Evolutionary conservation across 2,888 invertebrate genomes (phyloP).

Genomic region (Chloromyia formosa): DNA sequence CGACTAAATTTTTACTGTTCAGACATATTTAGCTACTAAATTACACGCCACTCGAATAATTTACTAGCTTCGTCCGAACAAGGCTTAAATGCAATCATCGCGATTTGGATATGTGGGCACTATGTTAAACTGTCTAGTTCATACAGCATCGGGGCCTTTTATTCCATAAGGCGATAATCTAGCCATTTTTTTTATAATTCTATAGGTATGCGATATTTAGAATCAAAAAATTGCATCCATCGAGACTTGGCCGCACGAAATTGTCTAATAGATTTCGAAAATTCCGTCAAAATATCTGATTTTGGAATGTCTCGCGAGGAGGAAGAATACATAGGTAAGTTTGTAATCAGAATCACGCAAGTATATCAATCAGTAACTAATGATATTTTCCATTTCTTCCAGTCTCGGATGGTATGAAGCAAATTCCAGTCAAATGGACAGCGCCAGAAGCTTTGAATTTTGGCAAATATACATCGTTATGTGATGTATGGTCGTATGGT

Average conservation of each 20-base stretch:
- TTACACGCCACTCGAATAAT: too few relatives aligned
- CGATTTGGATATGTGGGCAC: too few relatives aligned
- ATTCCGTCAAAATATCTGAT: constrained; percentile 94
- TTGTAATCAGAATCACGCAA: neutral
- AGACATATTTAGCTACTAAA: too few relatives aligned
- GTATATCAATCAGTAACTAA: neutral
- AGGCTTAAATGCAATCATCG: too few relatives aligned
- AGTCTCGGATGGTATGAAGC: constrained; percentile 97
- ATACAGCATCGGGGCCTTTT: too few relatives aligned
- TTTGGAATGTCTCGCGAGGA: constrained; percentile 98
- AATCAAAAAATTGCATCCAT: constrained; percentile 95
- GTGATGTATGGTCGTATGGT: constrained; percentile 98
- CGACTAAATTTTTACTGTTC: too few relatives aligned
- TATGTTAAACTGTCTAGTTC: too few relatives aligned
- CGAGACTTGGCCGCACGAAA: constrained; percentile 95
- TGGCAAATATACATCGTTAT: constrained; percentile 94
- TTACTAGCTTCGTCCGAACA: too few relatives aligned
- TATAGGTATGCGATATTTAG: constrained; percentile 86
- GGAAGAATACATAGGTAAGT: constrained; percentile 83
- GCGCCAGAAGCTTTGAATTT: constrained; percentile 96
- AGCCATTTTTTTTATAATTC: neutral
- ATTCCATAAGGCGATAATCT: too few relatives aligned
- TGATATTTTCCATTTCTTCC: constrained; percentile 14
- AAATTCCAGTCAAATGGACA: constrained; percentile 98
- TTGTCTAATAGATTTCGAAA: constrained; percentile 79